Evolutionary conservation across 2,888 invertebrate genomes (phyloP).

Genomic region (Zhuqinia jingwanae): DNA sequence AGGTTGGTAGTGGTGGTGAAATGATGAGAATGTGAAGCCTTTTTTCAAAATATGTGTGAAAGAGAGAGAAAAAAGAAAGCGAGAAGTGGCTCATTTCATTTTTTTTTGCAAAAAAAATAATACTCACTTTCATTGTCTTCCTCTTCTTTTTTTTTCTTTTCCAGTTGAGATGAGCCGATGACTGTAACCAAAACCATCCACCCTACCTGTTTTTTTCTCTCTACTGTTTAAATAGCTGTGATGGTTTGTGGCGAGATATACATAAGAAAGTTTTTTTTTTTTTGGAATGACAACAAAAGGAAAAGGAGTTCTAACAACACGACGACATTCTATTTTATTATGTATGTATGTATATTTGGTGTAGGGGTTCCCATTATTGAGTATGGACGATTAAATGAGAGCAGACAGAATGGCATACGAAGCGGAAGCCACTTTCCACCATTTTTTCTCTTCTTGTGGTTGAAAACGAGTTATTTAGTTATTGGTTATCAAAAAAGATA

Average conservation of each 20-base stretch:
- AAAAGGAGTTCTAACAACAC: not conserved
- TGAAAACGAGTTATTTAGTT: slow-evolving; percentile 31
- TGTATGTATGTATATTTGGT: too few relatives aligned
- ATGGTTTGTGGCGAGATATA: not conserved
- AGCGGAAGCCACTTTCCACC: slow-evolving; percentile 27
- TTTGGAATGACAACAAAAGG: slow-evolving; percentile 9
- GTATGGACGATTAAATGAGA: not conserved
- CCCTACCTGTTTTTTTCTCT: slow-evolving; percentile 15
- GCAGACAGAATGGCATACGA: not conserved
- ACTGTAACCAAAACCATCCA: slow-evolving; percentile 23
- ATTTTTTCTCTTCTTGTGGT: slow-evolving; percentile 22
- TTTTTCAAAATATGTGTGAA: slow-evolving; percentile 38
- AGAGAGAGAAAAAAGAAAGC: slow-evolving; percentile 36
- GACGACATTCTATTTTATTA: too few relatives aligned
- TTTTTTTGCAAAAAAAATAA: slow-evolving; percentile 48
- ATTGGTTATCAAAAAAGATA: slow-evolving; percentile 60
- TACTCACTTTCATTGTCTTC: slow-evolving; percentile 66
- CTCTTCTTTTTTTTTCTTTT: slow-evolving; percentile 51
- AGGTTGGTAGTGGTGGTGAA: not conserved
- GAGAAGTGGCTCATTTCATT: slow-evolving; percentile 61
- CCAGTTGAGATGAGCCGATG: slow-evolving; percentile 53
- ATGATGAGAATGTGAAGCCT: slow-evolving; percentile 39
- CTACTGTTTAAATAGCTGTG: not conserved
- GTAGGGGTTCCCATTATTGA: too few relatives aligned
- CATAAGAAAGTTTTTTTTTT: too few relatives aligned